Base-by-base conservation (phyloP, 2,113 vertebrate genomes). In the Azemiops feae region DNA sequence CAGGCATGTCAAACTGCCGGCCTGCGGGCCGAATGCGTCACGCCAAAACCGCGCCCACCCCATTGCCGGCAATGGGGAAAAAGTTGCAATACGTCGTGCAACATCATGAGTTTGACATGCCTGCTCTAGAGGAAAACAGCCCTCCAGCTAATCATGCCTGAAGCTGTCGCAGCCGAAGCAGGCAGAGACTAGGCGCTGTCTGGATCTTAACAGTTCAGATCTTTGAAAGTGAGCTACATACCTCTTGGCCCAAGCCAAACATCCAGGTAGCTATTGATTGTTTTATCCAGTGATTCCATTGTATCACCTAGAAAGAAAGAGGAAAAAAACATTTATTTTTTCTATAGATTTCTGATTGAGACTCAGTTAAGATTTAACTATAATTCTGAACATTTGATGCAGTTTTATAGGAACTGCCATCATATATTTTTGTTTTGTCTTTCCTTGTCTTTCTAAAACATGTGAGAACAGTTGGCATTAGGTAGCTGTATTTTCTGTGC, bases 171-270 rank as follows among this genome's bases (percentile, higher is more conserved):
- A 74, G 69, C 5, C 0, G 1, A 74, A 74, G 6, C 74, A 81
- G 18, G 18, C 34, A 22, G 2, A 81, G 74, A 43, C 18, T 8
- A 53, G 25, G 11, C 47, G 25, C 45, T 6, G 7, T n/a, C 86
- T n/a, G 30, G 9, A 30, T n/a, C 88, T 39, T 6, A 34, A 20
- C 18, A 30, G 47, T 25, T 58, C 34, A 30, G 2, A n/a, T 25
- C 4, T 30, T 88, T 30, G 6, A 55, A 92, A 91, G 88, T 92
- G 91, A 93, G 94, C 92, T 91, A 69, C 97, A 98, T 97, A 99
- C 99, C 99, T 98, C 98, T 98, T 94, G 99, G 98, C 95, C 99
- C 99, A 96, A 99, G 98, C 98, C 98, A 99, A 94, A 98, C 96
- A 93, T 98, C 98, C 88, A 99, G 96, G 94, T 99, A 98, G 90